Base-by-base conservation (phyloP, 1,140 invertebrate species). In the Limonius californicus region DNA sequence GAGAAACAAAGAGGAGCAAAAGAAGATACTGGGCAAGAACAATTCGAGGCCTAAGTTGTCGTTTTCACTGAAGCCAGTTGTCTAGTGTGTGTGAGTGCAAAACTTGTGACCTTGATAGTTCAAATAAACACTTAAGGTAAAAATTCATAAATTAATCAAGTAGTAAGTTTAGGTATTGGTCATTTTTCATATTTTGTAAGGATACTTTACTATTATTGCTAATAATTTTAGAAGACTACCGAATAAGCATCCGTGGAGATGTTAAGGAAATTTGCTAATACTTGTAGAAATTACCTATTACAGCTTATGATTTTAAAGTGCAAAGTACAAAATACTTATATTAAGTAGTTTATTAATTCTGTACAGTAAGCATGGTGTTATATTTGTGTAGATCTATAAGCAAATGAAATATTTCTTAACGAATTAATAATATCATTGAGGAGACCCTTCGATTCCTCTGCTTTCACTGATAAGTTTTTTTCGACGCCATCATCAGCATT, bases 1-100 rank as follows among this genome's bases (percentile, higher is more conserved):
- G 70, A 85, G 92, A 67, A 82, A 90, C 53, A 95, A 95, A 80
- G 91, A 95, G 78, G 95, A 97, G 80, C 95, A 98, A 80, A 95
- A 95, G 79, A 92, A 94, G 77, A 97, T 98, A 69, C 83, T 97
- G 68, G 95, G 95, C 70, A 98, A 97, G 84, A 96, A 96, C 78
- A 97, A 97, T 82, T 95, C 94, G 62, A 85, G 95, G 78, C 95
- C 95, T 57, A 95, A 95, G 81, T 81, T 97, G 65, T 97, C 94
- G 67, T 98, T 98, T 82, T 86, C 89, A 64, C 80, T 97, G 66
- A 94, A 93, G 78, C 87, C 89, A 68, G 81, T 87, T 72, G 57
- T 74, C 59, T 77, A 77, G 71, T 68, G 54, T 16, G n/a, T 45
- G 42, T 45, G 42, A n/a, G 50, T 20, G 50, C 12, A n/a, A 20